Percentiles rank a stretch among this genome's conserved stretches.
These are phyloP conservation scores for Zaprionus kolodkinae DNA, from an alignment of 1,140 invertebrate genomes.

Conservation along the genomic window DNA sequence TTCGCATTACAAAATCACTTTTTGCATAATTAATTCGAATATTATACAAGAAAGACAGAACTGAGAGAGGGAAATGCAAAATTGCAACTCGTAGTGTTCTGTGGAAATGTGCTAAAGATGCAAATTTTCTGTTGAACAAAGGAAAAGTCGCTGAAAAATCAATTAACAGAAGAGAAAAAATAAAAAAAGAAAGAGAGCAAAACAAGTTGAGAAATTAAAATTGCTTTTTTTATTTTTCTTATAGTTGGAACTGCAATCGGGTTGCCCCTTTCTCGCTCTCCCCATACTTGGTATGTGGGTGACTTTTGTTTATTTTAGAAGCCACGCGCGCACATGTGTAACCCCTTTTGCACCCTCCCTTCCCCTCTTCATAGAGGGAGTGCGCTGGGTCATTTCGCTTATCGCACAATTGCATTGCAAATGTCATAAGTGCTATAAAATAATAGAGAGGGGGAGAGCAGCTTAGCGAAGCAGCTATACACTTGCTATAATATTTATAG, in stretches of 20 bases:
- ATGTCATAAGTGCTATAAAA: slow-evolving; percentile 35
- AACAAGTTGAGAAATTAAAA: not conserved
- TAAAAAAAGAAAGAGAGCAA: slow-evolving; percentile 1
- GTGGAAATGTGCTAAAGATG: slow-evolving; percentile 39
- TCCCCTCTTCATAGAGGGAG: not conserved
- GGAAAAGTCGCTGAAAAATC: slow-evolving; percentile 49
- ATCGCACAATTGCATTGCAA: slow-evolving; percentile 67
- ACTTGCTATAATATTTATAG: not conserved
- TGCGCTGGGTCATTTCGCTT: slow-evolving; percentile 49
- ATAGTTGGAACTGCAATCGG: slow-evolving; percentile 18
- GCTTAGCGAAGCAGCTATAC: not conserved
- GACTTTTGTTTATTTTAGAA: slow-evolving; percentile 68
- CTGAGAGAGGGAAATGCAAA: slow-evolving; percentile 22
- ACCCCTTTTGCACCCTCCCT: not conserved
- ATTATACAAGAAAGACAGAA: slow-evolving; percentile 21
- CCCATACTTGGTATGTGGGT: slow-evolving; percentile 28
- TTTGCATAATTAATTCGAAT: slow-evolving; percentile 50
- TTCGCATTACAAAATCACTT: slow-evolving; percentile 37
- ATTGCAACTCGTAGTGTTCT: slow-evolving; percentile 21
- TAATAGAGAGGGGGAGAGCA: not conserved
- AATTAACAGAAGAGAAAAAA: slow-evolving; percentile 32
- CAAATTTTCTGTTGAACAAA: slow-evolving; percentile 35
- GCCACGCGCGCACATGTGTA: slow-evolving; percentile 63
- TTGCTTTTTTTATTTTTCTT: slow-evolving; percentile 15
- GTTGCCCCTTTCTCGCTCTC: not conserved